phyloP scores from a whole-genome alignment of 2,113 vertebrate genomes.

The Protomyctophum bolini region DNA sequence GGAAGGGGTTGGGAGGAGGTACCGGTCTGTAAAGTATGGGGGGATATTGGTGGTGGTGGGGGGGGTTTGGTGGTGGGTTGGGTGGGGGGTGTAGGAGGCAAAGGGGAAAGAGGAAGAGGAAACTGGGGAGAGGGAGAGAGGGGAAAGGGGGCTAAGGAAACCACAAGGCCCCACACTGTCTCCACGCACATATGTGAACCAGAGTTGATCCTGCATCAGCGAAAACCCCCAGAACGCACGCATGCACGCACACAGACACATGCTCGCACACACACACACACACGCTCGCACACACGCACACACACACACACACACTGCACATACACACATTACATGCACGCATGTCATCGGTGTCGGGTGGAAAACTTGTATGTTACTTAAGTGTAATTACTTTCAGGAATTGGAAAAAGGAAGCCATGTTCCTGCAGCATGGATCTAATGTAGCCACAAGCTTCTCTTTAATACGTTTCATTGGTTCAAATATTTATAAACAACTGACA shows the following conservation, averaged over 20 bases:
- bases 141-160: slow-evolving; percentile 53
- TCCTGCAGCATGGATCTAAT: too few species aligned
- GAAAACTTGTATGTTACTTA: too few species aligned
- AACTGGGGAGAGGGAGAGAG: slow-evolving; percentile 53
- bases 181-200: slow-evolving; percentile 68
- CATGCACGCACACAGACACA: slow-evolving; percentile 40
- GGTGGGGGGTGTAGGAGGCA: slow-evolving; percentile 14
- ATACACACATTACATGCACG: neutral
- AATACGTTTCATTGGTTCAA: too few species aligned
- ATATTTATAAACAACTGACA: too few species aligned
- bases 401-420: too few species aligned
- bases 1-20: neutral
- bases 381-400: too few species aligned
- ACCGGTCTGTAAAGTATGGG: too few species aligned
- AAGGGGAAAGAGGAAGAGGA: slow-evolving; percentile 45
- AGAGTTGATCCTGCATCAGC: slow-evolving; percentile 51
- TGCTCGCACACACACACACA: slow-evolving; percentile 46
- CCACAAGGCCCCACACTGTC: slow-evolving; percentile 75
- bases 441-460: too few species aligned
- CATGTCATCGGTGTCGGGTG: too few species aligned
- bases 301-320: slow-evolving; percentile 8
- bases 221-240: slow-evolving; percentile 38
- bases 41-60: too few species aligned
- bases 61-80: too few species aligned
- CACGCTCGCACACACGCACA: slow-evolving; percentile 12